A percentile compares a stretch with the other conserved stretches of the same genome.
Evolutionary conservation across 2,113 vertebrate genomes (phyloP).

Genomic region (Bombycilla garrulus): DNA sequence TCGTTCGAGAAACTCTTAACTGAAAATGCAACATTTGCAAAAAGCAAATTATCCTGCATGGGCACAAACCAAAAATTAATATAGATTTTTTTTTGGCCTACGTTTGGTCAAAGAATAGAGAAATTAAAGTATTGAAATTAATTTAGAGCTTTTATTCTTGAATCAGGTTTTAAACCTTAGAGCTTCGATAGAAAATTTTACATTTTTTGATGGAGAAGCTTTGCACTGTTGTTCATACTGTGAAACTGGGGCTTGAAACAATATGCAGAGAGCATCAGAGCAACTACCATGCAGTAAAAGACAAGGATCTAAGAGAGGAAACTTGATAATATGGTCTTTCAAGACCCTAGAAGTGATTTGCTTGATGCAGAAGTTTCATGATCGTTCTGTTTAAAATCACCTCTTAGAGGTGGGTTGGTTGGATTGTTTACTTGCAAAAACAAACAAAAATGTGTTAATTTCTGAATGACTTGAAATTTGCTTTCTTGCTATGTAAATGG

Average conservation of each 20-base stretch:
- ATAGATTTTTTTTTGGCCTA: neutral
- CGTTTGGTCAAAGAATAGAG: neutral
- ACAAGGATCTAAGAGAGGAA: neutral
- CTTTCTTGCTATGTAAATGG: neutral
- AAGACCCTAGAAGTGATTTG: neutral
- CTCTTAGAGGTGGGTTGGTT: neutral
- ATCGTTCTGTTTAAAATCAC: neutral
- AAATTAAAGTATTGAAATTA: neutral
- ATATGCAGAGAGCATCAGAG: neutral
- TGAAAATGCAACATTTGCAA: neutral
- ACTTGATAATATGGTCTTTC: neutral
- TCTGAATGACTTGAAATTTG: neutral
- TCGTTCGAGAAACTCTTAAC: neutral
- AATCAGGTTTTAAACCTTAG: neutral
- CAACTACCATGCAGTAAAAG: neutral
- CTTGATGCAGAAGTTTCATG: neutral
- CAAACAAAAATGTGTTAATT: neutral
- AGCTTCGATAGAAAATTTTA: neutral
- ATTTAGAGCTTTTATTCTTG: neutral
- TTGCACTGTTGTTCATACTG: accelerated
- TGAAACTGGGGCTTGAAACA: neutral
- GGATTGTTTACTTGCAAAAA: neutral
- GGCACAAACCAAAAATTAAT: neutral
- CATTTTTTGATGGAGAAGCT: neutral
- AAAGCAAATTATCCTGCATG: neutral